Base-by-base conservation (phyloP, 2,888 invertebrate species). In the Embidobia sp. region DNA sequence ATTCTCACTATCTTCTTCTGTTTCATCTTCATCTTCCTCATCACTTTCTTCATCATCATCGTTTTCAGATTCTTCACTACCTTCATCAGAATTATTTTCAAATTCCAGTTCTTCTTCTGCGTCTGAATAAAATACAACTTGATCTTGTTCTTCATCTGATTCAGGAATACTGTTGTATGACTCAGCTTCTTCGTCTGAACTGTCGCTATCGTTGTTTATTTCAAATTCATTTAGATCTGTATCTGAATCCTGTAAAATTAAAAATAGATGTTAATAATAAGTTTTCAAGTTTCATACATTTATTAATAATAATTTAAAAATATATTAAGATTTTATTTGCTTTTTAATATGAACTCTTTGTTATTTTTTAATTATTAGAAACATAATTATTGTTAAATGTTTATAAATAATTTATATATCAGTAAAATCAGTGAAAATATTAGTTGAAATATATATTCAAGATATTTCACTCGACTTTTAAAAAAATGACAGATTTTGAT, bases 121-220 rank as follows among this genome's bases (percentile, higher is more conserved):
- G 40, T 76, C 92, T 42, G 91, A 91, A 49, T 91, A 90, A 87
- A 93, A 93, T 77, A 87, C 78, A 49, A 85, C 63, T n/a, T 80
- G 70, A 79, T 88, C 88, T 67, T 82, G 75, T 70, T 88, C 88
- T 11, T 83, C 82, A 59, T 88, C 90, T 79, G 91, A 92, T 83
- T 91, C 91, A 80, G 85, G 86, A 82, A 91, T 90, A 15, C 87
- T 87, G 51, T 91, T 90, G 3, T 91, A 90, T 8, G 85, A 85
- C 7, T 88, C 89, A n/a, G 84, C 83, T 74, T 91, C 91, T 31
- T 90, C 90, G 22, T 91, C 91, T 6, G 90, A 88, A 66, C 89
- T 90, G 74, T 91, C 91, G 26, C 84, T 89, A 18, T 90, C 89
- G 61, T 89, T 87, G 70, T 89, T 85, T 42, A 87, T 70, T 63